Evolutionary conservation across 2,888 invertebrate species (phyloP).

Genomic region (Idaea dimidiata): DNA sequence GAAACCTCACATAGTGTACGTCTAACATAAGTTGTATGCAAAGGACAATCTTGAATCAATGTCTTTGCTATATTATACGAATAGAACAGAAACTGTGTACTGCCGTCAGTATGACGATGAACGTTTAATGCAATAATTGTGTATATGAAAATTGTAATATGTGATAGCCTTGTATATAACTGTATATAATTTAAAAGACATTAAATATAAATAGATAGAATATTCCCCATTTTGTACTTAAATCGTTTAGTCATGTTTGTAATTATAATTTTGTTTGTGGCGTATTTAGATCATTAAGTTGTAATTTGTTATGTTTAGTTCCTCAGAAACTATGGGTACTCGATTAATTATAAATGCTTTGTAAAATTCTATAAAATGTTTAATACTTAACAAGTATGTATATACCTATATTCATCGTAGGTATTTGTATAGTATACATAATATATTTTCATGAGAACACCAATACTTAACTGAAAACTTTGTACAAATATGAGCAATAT

Average conservation of each 20-base stretch:
- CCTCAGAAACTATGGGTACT: slow-evolving; percentile 61
- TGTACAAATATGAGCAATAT: slow-evolving; percentile 81
- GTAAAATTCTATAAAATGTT: slow-evolving; percentile 55
- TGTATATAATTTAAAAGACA: slow-evolving; percentile 69
- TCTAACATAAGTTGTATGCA: slow-evolving; percentile 75
- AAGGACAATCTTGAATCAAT: slow-evolving; percentile 66
- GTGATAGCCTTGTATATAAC: slow-evolving; percentile 80
- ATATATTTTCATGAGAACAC: slow-evolving; percentile 75
- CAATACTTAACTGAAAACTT: slow-evolving; percentile 76
- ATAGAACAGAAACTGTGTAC: slow-evolving; percentile 48
- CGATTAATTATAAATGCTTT: slow-evolving; percentile 52
- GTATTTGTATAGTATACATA: slow-evolving; percentile 55
- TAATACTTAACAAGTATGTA: slow-evolving; percentile 42
- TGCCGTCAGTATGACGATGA: slow-evolving; percentile 54
- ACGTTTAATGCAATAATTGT: slow-evolving; percentile 76
- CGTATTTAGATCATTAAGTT: slow-evolving; percentile 31
- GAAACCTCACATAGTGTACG: slow-evolving; percentile 82
- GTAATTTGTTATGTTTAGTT: slow-evolving; percentile 60
- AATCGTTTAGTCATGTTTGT: slow-evolving; percentile 61
- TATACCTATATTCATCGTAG: slow-evolving; percentile 53
- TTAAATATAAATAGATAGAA: slow-evolving; percentile 45
- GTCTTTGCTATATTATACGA: slow-evolving; percentile 59
- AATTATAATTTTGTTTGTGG: slow-evolving; percentile 42
- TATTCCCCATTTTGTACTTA: slow-evolving; percentile 73
- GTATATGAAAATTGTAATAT: slow-evolving; percentile 76